Evolutionary conservation across 2,113 vertebrate species (phyloP).

Genomic region (Plecotus auritus): DNA sequence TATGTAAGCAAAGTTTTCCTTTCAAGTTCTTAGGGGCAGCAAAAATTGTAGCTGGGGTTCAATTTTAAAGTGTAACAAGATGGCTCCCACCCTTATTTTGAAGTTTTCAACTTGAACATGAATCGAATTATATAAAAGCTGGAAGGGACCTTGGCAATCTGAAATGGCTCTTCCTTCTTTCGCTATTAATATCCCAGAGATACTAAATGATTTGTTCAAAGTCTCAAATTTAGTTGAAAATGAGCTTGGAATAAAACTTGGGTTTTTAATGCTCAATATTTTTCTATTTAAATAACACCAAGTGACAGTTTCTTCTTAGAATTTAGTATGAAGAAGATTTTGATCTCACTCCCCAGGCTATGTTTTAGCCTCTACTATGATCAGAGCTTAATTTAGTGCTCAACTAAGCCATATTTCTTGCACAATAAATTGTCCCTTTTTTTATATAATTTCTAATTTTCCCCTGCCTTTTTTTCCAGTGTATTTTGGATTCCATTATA

Average conservation of each 20-base stretch:
- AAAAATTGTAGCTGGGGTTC: not conserved
- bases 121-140: not conserved
- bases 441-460: not conserved
- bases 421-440: not conserved
- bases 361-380: not conserved
- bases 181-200: not conserved
- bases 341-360: not conserved
- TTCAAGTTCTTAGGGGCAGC: not conserved
- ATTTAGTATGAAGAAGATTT: not conserved
- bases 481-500: not conserved
- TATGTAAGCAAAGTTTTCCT: not conserved
- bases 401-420: not conserved
- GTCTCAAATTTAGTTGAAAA: not conserved
- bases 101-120: not conserved
- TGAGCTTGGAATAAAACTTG: not conserved
- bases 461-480: not conserved
- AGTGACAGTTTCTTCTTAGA: not conserved
- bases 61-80: not conserved
- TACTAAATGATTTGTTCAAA: not conserved
- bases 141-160: not conserved
- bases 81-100: not conserved
- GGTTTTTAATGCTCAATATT: not conserved
- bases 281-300: not conserved
- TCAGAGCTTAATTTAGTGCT: not conserved
- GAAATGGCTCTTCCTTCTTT: not conserved